Evolutionary conservation across 2,113 vertebrate genomes (phyloP), one percentile per base, ranked within the genome.

Genomic region (Corydoras sp.): DNA sequence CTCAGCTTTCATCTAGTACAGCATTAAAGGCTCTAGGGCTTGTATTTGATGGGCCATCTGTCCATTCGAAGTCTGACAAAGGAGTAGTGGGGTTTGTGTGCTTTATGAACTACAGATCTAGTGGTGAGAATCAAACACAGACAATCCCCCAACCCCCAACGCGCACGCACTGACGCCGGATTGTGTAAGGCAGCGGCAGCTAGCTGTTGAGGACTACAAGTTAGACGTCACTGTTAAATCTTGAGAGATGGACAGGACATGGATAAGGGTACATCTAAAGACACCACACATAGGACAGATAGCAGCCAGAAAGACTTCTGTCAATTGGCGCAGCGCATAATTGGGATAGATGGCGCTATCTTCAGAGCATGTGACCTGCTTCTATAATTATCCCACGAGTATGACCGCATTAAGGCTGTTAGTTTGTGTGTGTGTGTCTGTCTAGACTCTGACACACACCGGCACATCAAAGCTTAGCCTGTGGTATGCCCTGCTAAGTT

Each of bases 321-420:
- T 85, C 85, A 83, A 82, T 85, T 83, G 81, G 69, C 75, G 73
- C 77, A 61, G 60, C 9, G 55, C 67, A 78, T 75, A 79, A 79
- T 81, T 78, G 79, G 82, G 79, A 82, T 84, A 82, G 80, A 79
- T 79, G 79, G 59, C 43, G 63, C 77, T 87, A 84, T 87, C 85
- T 84, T 18, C 69, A 69, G 72, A 77, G 74, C 81, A 82, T 79
- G 72, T 84, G 83, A 84, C 84, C 75, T 69, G 32, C 61, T 72
- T 80, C 83, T 87, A 88, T 86, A 87, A 86, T 83, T 88, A 87
- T 68, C 65, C 79, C 51, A 73, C 71, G 62, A 60, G 72, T 71
- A 81, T 79, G 78, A 80, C 80, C 68, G 77, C 70, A 80, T 80
- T 76, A 78, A 76, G 73, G 72, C 72, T 48, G 24, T 49, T 69